These are phyloP conservation scores for Gnatocerus cornutus DNA, from an alignment of 2,888 invertebrate species.

Conservation along the genomic window DNA sequence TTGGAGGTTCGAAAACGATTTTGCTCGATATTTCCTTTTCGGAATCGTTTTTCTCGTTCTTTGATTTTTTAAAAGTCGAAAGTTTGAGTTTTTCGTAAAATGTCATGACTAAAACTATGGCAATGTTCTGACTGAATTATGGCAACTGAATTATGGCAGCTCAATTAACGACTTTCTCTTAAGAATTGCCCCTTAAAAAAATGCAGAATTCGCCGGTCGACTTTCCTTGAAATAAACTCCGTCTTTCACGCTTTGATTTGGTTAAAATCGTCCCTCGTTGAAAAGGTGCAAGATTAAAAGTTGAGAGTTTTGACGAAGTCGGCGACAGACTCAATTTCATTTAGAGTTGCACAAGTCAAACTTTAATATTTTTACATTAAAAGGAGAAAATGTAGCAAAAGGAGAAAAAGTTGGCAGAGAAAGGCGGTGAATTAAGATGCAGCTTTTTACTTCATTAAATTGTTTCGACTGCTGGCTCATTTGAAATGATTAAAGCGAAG, in stretches of 20 bases:
- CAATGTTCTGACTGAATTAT: too few species aligned
- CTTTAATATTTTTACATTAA: conserved; percentile 64
- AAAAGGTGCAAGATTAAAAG: conserved; percentile 57
- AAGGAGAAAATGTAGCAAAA: conserved; percentile 58
- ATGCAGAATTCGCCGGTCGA: conserved; percentile 23
- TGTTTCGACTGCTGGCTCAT: conserved; percentile 34
- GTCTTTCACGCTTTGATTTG: conserved; percentile 18
- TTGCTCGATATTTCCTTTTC: too few species aligned
- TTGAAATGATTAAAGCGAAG: conserved; percentile 26
- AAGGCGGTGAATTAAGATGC: conserved; percentile 50
- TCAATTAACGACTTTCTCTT: too few species aligned
- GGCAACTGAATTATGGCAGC: too few species aligned
- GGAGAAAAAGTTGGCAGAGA: conserved; percentile 59
- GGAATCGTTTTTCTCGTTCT: too few species aligned
- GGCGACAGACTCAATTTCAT: conserved; percentile 62
- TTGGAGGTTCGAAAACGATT: too few species aligned
- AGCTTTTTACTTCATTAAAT: conserved; percentile 54
- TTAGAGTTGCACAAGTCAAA: conserved; percentile 63
- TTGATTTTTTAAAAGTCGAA: too few species aligned
- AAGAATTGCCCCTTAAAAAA: too few species aligned
- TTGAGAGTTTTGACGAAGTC: conserved; percentile 55
- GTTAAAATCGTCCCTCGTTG: conserved; percentile 46
- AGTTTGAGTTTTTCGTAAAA: too few species aligned
- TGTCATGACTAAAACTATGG: too few species aligned
- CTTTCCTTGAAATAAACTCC: background rate